Evolutionary conservation across 2,797 vertebrate species (phyloP), one percentile per base, ranked within the genome.

Genomic region (Anguilla pacifica): DNA sequence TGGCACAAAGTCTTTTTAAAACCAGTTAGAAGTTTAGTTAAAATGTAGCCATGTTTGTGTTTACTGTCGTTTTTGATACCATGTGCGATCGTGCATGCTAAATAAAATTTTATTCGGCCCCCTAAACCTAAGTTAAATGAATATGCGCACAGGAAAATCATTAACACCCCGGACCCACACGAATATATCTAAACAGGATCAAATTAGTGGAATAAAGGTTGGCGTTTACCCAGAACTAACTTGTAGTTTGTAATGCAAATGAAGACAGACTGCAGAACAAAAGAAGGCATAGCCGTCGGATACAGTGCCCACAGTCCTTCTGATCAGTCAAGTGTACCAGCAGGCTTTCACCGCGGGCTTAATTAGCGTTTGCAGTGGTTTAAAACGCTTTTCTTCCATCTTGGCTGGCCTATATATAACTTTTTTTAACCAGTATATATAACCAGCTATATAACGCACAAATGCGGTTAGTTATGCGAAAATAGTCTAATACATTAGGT

Each of bases 251-350:
- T 90, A 72, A 46, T 83, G 39, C 83, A 84, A 35, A 25, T 77
- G 87, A 86, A 87, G 90, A 88, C 86, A 90, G 87, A 43, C 43
- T 53, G 53, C 70, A 87, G 91, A 94, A 93, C 92, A 94, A 91
- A 93, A 90, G 46, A 67, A 90, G 46, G 77, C 22, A 70, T 84
- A 91, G 86, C 90, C 90, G 89, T 87, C 79, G 91, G 90, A 89
- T 83, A 55, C 88, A 77, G 86, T 61, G 70, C 74, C 84, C 57
- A 39, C 49, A 46, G 86, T 77, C 88, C 51, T 87, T 93, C 90
- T 93, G 94, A 93, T 94, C 91, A 88, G 81, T 89, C 91, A 90
- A 84, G 43, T 92, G 93, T 92, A 90, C 90, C 88, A 91, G 89
- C 81, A 87, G 92, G 90, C 86, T 92, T 39, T 91, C 91, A 87